Evolutionary conservation across 2,888 invertebrate species (phyloP).

Genomic region (Sicus ferrugineus): DNA sequence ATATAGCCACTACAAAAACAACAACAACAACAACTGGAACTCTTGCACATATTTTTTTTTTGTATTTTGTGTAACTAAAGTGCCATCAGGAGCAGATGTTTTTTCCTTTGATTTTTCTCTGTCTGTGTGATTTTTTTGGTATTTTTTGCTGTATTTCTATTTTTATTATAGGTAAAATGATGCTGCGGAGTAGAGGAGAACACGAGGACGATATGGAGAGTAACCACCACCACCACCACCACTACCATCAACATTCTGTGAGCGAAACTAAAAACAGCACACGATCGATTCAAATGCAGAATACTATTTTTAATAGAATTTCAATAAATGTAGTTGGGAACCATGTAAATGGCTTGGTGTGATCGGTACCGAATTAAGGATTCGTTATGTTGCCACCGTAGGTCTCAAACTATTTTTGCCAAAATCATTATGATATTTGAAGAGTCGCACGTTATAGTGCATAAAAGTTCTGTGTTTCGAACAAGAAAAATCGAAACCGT

Average conservation of each 20-base stretch:
- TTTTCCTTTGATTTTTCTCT: constrained; percentile 46
- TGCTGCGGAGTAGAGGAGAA: constrained; percentile 6
- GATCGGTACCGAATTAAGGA: neutral
- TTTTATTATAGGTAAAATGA: constrained; percentile 19
- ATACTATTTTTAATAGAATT: constrained; percentile 10
- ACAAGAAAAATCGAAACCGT: neutral
- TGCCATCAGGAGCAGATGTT: constrained; percentile 62
- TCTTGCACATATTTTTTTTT: constrained; percentile 32
- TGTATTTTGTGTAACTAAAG: constrained; percentile 51
- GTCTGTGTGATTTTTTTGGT: constrained; percentile 34
- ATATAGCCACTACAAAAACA: constrained; percentile 35
- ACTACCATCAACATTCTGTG: constrained; percentile 9
- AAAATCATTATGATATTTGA: too few species aligned
- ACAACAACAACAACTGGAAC: constrained; percentile 29
- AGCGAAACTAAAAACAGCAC: neutral
- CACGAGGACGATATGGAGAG: neutral
- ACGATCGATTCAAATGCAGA: neutral
- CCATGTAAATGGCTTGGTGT: constrained; percentile 11
- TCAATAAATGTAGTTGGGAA: constrained; percentile 30
- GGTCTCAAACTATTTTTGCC: neutral
- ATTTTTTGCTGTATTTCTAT: constrained; percentile 37
- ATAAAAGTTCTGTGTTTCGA: neutral
- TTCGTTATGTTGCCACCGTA: constrained; percentile 4
- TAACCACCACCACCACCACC: constrained; percentile 7
- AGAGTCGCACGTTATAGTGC: too few species aligned